Conservation (phyloP, 2,797 vertebrate species). For the Syndactyla subalaris region DNA sequence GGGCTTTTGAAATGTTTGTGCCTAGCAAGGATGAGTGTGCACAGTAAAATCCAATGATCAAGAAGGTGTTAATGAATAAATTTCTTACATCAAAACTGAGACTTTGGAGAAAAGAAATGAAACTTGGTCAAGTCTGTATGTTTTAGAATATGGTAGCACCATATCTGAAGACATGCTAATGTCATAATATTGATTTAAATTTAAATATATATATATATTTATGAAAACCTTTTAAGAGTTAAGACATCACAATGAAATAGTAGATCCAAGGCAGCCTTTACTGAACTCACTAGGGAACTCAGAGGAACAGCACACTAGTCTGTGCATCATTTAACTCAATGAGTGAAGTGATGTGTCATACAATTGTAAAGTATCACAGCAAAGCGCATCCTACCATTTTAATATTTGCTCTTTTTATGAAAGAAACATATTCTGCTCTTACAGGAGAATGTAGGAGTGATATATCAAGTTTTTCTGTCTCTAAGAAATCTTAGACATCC, state of each 20-base stretch:
- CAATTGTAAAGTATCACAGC: neutral
- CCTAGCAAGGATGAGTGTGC: neutral
- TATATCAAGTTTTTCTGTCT: neutral
- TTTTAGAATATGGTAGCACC: neutral
- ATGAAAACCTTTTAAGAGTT: neutral
- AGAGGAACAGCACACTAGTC: neutral
- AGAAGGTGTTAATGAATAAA: neutral
- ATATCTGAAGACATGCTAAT: neutral
- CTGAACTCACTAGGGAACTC: neutral
- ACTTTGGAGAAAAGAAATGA: neutral
- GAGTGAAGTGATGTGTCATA: neutral
- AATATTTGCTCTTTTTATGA: neutral
- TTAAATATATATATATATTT: neutral
- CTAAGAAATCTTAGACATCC: neutral
- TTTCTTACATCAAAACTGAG: neutral
- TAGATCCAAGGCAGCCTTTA: neutral
- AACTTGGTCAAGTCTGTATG: neutral
- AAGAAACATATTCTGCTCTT: neutral
- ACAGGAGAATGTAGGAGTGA: neutral
- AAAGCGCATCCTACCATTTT: neutral
- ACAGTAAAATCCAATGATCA: neutral
- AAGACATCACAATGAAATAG: neutral
- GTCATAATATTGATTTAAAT: neutral
- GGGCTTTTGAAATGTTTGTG: neutral
- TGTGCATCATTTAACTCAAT: neutral